Evolutionary conservation across 2,113 vertebrate species (phyloP), one percentile per base, ranked within the genome.

Genomic region (Gadus macrocephalus): DNA sequence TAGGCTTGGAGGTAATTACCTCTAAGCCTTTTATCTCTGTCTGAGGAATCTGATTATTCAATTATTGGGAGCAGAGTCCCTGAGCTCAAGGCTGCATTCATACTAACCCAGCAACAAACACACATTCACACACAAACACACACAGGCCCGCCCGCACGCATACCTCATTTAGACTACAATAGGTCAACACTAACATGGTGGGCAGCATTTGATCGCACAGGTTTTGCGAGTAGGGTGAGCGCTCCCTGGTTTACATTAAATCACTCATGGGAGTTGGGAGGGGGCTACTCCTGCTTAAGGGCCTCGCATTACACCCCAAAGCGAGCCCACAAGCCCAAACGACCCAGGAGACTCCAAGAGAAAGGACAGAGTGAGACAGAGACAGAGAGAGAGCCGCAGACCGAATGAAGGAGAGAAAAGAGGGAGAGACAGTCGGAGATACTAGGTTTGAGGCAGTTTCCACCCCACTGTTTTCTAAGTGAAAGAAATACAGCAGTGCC

Each of bases 21-120:
- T 81, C 85, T 75, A 77, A 88, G 87, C 82, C 86, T 85, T 85
- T 89, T 87, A 88, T 89, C 82, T 89, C 69, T 77, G 82, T 86
- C 84, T 77, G 62, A 85, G 78, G 81, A 85, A 88, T 87, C 75
- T 81, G 79, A 81, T 88, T 88, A 86, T 87, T 88, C 81, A 86
- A 84, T 89, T 83, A 86, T 69, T 60, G 69, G 68, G 63, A 79
- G 71, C 66, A 25, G 67, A 82, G 78, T 71, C 75, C 66, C 73
- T 73, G 67, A 81, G 75, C 58, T 73, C 71, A 66, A 17, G 3
- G 71, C 72, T 77, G 49, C 15, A 28, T 64, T 20, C n/a, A 68
- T 11, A 59, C 59, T 28, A 53, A 11, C 59, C 53, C 53, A 31
- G 16, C 58, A n/a, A 60, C 25, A 68, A 4, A 17, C 53, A 68